A percentile compares a stretch with the other conserved stretches of the same genome.
These are phyloP conservation scores for Patella pellucida DNA, from an alignment of 2,888 invertebrate species.

Conservation along the genomic window DNA sequence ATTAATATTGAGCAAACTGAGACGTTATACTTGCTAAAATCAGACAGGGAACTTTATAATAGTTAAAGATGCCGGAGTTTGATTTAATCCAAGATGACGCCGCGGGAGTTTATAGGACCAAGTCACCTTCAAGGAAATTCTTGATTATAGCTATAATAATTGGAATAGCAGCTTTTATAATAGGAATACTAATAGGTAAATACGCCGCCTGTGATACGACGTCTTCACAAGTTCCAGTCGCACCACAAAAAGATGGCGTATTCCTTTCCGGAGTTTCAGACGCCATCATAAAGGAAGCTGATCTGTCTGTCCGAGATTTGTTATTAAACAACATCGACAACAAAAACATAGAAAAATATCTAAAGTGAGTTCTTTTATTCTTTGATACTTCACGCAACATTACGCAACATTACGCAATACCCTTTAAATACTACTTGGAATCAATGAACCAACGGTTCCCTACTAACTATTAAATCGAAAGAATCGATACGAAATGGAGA, in stretches of 20 bases:
- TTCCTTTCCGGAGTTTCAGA: constrained; percentile 13
- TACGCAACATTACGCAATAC: too few relatives aligned
- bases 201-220: constrained; percentile 35
- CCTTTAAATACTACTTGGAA: too few relatives aligned
- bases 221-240: background rate
- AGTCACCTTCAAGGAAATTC: background rate
- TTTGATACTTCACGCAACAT: too few relatives aligned
- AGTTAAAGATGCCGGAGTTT: background rate
- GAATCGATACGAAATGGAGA: too few relatives aligned
- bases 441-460: too few relatives aligned
- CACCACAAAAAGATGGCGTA: background rate
- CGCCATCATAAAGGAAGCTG: constrained; percentile 11
- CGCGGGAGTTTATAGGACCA: background rate
- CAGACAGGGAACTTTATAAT: too few relatives aligned
- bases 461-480: too few relatives aligned
- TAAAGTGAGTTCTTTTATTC: constrained; percentile 13
- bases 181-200: constrained; percentile 51
- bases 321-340: constrained; percentile 13
- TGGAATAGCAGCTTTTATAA: constrained; percentile 22
- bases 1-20: too few relatives aligned
- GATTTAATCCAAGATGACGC: background rate
- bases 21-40: too few relatives aligned
- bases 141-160: constrained; percentile 14
- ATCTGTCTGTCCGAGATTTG: constrained; percentile 1
- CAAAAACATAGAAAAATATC: constrained; percentile 17